Conservation (phyloP, 2,888 invertebrate genomes). For the Amblyjoppa proteus region DNA sequence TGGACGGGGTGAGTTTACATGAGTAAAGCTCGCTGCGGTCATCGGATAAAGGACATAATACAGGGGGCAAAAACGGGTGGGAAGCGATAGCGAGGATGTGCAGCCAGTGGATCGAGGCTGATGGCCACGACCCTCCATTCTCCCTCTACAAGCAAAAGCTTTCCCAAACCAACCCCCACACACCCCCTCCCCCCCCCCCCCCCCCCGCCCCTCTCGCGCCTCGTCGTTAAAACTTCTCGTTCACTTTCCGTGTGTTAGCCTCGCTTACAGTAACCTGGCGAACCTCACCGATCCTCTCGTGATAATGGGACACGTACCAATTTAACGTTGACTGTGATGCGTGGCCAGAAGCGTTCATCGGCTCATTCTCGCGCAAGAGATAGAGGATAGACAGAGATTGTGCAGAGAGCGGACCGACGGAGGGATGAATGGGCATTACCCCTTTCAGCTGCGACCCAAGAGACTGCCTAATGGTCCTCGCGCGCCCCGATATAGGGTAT, state of each 20-base stretch:
- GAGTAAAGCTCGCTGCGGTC: conserved; percentile 24
- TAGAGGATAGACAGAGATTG: conserved; percentile 15
- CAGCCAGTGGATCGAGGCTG: background rate
- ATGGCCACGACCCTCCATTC: background rate
- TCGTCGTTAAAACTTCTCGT: conserved; percentile 37
- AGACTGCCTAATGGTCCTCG: background rate
- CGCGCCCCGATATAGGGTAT: background rate
- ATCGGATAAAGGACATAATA: conserved; percentile 35
- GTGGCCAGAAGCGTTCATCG: conserved; percentile 21
- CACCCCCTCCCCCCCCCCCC: no score
- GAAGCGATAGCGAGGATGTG: conserved; percentile 33
- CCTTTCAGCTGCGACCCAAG: conserved; percentile 1
- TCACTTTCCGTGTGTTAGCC: conserved; percentile 10
- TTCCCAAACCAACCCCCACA: background rate
- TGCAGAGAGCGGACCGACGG: conserved; percentile 7
- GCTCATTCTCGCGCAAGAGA: conserved; percentile 24
- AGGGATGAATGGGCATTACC: background rate
- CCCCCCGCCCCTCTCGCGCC: background rate
- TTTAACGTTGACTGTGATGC: conserved; percentile 51
- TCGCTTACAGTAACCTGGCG: background rate
- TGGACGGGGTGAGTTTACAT: conserved; percentile 17
- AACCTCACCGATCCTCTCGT: conserved; percentile 39
- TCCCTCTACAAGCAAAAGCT: conserved; percentile 3
- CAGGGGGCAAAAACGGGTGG: conserved; percentile 28
- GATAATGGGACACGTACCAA: conserved; percentile 47